Evolutionary conservation across 37 sponge, comb jelly and placozoan genomes (phyloP).

Genomic region (Halisarca cf. caerulea): DNA sequence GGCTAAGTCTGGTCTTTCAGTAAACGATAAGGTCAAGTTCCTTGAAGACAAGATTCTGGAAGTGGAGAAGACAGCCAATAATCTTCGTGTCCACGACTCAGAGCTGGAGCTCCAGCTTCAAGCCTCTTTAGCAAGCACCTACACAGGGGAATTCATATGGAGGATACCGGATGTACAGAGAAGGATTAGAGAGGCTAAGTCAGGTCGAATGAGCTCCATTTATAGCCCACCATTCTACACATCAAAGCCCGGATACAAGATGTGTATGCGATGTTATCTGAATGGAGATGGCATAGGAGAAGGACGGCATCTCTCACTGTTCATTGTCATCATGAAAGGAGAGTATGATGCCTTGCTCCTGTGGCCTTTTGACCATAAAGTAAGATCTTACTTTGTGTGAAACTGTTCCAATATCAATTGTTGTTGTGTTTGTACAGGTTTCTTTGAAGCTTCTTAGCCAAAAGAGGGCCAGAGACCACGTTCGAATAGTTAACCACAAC

Average conservation of each 20-base stretch:
- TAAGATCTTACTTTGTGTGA: not conserved
- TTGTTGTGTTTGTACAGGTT: not conserved
- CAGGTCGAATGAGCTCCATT: constrained; percentile 65
- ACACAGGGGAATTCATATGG: constrained; percentile 84
- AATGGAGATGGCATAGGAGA: constrained; percentile 90
- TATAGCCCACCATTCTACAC: constrained; percentile 88
- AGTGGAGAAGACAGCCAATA: constrained; percentile 33
- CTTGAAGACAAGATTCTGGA: constrained; percentile 45
- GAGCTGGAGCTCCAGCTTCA: constrained; percentile 85
- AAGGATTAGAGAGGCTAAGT: constrained; percentile 71
- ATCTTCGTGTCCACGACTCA: constrained; percentile 51
- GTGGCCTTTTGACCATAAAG: constrained; percentile 87
- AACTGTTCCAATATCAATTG: not conserved
- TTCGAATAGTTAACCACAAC: constrained; percentile 66
- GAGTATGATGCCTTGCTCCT: constrained; percentile 79
- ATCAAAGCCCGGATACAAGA: constrained; percentile 82
- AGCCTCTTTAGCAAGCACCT: constrained; percentile 73
- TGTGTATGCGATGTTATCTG: constrained; percentile 81
- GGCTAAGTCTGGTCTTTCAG: no score
- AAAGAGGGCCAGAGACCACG: no score
- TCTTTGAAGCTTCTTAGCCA: not conserved
- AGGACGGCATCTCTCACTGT: constrained; percentile 71
- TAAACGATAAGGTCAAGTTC: constrained; percentile 32
- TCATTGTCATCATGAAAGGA: constrained; percentile 88
- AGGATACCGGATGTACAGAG: constrained; percentile 71